These are phyloP conservation scores for Rhyzopertha dominica DNA, from an alignment of 1,140 invertebrate species.

Conservation along the genomic window DNA sequence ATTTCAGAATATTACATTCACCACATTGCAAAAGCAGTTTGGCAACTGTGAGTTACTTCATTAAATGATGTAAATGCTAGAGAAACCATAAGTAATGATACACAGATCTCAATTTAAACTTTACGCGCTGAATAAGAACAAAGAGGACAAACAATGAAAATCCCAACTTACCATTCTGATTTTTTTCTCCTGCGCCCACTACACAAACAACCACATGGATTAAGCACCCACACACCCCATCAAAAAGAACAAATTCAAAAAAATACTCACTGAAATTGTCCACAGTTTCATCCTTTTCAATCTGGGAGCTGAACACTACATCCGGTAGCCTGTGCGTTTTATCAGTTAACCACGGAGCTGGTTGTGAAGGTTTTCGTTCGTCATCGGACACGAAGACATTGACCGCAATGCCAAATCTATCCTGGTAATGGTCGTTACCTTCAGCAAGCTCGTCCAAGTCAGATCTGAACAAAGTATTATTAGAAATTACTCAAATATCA, in stretches of 20 bases:
- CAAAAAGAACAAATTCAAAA: conserved; percentile 5
- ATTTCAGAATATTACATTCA: too few species aligned
- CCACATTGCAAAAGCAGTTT: too few species aligned
- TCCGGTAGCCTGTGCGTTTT: conserved; percentile 53
- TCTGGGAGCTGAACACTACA: conserved; percentile 69
- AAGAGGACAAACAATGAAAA: too few species aligned
- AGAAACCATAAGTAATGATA: too few species aligned
- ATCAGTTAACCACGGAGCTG: conserved; percentile 73
- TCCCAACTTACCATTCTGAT: too few species aligned
- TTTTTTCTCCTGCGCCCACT: too few species aligned
- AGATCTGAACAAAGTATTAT: conserved; percentile 55
- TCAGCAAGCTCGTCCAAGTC: conserved; percentile 77
- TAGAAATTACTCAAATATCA: too few species aligned
- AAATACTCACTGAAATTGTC: conserved; percentile 65
- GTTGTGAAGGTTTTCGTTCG: conserved; percentile 56
- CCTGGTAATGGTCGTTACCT: conserved; percentile 74
- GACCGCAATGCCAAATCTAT: conserved; percentile 66
- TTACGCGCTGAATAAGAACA: too few species aligned
- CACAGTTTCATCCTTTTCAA: conserved; percentile 78
- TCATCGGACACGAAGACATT: conserved; percentile 69
- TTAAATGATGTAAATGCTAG: too few species aligned
- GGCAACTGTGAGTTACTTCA: too few species aligned
- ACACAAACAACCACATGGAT: too few species aligned
- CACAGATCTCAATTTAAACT: too few species aligned
- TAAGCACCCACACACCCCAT: neutral